A percentile compares a stretch with the other conserved stretches of the same genome.
Evolutionary conservation across 2,113 vertebrate genomes (phyloP).

Genomic region (Saccopteryx leptura): DNA sequence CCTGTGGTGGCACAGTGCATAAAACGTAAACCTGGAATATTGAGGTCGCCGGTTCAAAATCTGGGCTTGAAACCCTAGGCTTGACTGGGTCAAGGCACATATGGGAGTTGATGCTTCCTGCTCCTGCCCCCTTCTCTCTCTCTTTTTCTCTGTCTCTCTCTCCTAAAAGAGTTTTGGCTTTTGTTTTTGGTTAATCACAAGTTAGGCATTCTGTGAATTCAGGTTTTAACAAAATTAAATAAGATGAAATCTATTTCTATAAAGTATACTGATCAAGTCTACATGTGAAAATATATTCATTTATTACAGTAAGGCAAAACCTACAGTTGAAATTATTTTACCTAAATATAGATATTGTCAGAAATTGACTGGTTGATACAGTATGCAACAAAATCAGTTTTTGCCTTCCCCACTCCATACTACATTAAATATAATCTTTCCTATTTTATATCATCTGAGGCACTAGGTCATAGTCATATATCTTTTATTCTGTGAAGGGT

Average conservation of each 20-base stretch:
- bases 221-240: slow-evolving; percentile 16
- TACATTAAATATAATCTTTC: neutral
- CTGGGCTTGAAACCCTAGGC: no score
- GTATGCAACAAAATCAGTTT: neutral
- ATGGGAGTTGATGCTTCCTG: no score
- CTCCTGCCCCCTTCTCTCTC: no score
- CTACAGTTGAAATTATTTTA: slow-evolving; percentile 46
- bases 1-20: no score
- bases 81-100: no score
- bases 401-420: neutral
- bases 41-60: no score
- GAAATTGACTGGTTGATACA: neutral
- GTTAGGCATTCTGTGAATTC: slow-evolving; percentile 25
- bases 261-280: neutral
- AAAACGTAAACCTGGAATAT: no score
- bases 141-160: no score
- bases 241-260: slow-evolving; percentile 2
- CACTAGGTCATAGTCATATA: neutral
- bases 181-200: slow-evolving; percentile 11
- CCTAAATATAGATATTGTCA: neutral
- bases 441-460: slow-evolving; percentile 37
- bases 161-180: neutral
- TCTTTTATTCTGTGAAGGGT: slow-evolving; percentile 1
- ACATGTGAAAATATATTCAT: slow-evolving; percentile 24
- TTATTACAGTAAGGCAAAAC: slow-evolving; percentile 18